Percentiles rank a stretch among this genome's conserved stretches.
phyloP scores from a whole-genome alignment of 2,113 vertebrate species.

The Python bivittatus region DNA sequence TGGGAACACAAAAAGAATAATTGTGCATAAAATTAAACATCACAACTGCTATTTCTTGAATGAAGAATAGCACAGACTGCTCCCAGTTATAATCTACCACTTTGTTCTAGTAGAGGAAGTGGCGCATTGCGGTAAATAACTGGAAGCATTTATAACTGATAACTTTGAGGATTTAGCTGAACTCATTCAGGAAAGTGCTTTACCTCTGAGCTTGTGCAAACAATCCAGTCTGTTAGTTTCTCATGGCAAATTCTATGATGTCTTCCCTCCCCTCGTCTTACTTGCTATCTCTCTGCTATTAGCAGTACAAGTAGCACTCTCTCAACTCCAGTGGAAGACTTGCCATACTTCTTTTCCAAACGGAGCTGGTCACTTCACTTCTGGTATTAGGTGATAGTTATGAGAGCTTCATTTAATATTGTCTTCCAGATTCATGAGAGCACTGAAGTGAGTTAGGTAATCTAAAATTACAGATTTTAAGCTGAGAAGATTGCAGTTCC shows the following conservation, averaged over 20 bases:
- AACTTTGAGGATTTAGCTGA: background rate
- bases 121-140: background rate
- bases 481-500: constrained; percentile 36
- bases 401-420: constrained; percentile 59
- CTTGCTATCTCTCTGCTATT: background rate
- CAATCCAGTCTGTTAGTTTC: background rate
- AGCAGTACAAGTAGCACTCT: background rate
- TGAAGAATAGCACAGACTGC: background rate
- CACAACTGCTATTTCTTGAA: background rate
- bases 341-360: constrained; percentile 37
- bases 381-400: constrained; percentile 36
- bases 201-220: background rate
- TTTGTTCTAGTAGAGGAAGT: background rate
- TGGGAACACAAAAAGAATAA: background rate
- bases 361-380: constrained; percentile 1
- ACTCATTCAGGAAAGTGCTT: background rate
- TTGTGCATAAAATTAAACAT: background rate
- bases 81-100: background rate
- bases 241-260: background rate
- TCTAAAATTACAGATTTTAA: constrained; percentile 42
- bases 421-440: constrained; percentile 43
- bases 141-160: background rate
- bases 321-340: background rate
- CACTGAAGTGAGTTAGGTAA: constrained; percentile 28
- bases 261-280: background rate